A percentile compares a stretch with the other conserved stretches of the same genome.
Conservation (phyloP, 2,888 invertebrate genomes). For the Calameuta idolon region DNA sequence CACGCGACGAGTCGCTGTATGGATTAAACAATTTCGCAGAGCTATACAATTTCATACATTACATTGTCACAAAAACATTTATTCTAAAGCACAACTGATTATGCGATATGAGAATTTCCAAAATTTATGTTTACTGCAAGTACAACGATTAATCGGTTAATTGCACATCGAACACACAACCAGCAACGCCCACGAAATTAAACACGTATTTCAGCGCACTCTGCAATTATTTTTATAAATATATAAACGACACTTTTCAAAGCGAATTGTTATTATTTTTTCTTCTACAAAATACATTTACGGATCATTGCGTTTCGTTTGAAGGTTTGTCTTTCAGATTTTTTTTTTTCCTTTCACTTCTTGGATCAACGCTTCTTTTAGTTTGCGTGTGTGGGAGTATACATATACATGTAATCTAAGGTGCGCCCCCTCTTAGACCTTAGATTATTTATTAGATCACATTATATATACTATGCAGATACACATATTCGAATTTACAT, state of each 20-base stretch:
- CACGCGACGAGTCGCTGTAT: background rate
- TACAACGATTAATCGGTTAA: background rate
- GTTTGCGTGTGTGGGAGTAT: slow-evolving; percentile 47
- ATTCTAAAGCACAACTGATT: background rate
- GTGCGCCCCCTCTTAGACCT: background rate
- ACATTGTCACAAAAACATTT: background rate
- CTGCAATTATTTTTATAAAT: background rate
- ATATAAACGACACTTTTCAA: background rate
- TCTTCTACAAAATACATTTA: background rate
- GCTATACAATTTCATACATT: background rate
- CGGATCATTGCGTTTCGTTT: background rate
- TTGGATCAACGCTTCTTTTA: slow-evolving; percentile 25
- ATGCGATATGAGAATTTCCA: background rate
- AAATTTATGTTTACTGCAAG: background rate
- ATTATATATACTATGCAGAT: background rate
- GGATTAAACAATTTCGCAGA: background rate
- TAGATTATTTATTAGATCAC: slow-evolving; percentile 1
- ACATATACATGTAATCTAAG: background rate
- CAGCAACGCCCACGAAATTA: background rate
- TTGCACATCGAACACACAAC: background rate
- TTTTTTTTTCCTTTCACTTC: background rate
- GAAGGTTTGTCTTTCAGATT: background rate
- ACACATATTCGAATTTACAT: background rate
- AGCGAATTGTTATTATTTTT: background rate
- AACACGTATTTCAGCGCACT: background rate